These are phyloP conservation scores for Temnothorax longispinosus DNA, from an alignment of 1,140 invertebrate species.

Conservation along the genomic window DNA sequence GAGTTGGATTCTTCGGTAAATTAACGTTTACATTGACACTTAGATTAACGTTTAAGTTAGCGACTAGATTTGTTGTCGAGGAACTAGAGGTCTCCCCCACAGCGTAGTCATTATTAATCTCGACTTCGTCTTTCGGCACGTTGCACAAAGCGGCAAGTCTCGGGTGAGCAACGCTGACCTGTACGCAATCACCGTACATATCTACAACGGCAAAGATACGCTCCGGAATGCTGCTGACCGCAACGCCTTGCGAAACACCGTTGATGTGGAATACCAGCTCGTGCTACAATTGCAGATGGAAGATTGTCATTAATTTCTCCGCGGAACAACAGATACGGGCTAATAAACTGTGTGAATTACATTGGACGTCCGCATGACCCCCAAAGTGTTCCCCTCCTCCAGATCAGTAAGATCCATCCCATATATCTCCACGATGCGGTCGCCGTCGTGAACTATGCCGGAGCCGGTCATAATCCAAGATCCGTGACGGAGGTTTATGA, in stretches of 20 bases:
- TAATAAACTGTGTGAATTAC: slow-evolving; percentile 82
- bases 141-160: slow-evolving; percentile 56
- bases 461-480: slow-evolving; percentile 96
- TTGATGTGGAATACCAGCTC: slow-evolving; percentile 96
- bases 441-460: slow-evolving; percentile 94
- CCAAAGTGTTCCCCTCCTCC: slow-evolving; percentile 93
- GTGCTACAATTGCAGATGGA: slow-evolving; percentile 85
- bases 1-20: slow-evolving; percentile 83
- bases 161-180: slow-evolving; percentile 90
- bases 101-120: slow-evolving; percentile 83
- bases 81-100: slow-evolving; percentile 80
- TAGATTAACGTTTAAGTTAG: slow-evolving; percentile 84
- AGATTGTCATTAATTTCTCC: slow-evolving; percentile 41
- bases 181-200: slow-evolving; percentile 96
- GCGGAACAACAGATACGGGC: not conserved
- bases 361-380: slow-evolving; percentile 92
- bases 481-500: slow-evolving; percentile 93
- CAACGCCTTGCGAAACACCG: slow-evolving; percentile 94
- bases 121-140: slow-evolving; percentile 77
- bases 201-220: slow-evolving; percentile 95
- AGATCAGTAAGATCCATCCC: slow-evolving; percentile 93
- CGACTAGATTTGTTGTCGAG: slow-evolving; percentile 82
- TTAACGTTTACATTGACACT: slow-evolving; percentile 85
- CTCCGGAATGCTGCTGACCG: slow-evolving; percentile 91
- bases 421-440: slow-evolving; percentile 92